Conservation (phyloP, 2,113 vertebrate genomes). For the Ailuropoda melanoleuca region DNA sequence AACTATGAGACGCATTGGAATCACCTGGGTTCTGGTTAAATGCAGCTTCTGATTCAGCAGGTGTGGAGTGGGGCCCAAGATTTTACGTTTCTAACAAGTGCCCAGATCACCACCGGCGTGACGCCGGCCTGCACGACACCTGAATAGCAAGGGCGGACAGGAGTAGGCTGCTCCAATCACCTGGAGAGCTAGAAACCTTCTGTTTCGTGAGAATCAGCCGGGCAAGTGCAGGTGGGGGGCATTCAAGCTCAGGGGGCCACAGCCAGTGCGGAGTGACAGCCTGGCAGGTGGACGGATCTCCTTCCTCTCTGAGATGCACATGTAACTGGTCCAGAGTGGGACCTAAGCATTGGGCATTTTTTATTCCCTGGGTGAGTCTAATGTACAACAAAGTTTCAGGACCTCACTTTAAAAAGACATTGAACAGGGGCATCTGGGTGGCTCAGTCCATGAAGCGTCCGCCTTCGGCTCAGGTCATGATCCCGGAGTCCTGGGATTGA, state of each 20-base stretch:
- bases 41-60: neutral
- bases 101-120: neutral
- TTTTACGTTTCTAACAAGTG: neutral
- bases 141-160: neutral
- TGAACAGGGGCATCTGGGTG: neutral
- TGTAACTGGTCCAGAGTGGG: neutral
- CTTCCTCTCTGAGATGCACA: neutral
- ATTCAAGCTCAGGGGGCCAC: neutral
- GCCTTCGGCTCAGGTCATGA: neutral
- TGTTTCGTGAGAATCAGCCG: neutral
- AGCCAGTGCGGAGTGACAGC: neutral
- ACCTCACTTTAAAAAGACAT: neutral
- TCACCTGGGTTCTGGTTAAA: too few species aligned
- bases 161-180: neutral
- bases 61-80: neutral
- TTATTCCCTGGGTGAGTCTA: neutral
- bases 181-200: neutral
- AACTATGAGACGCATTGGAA: too few species aligned
- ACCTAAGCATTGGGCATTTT: neutral
- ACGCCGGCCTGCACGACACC: neutral
- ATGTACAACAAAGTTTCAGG: neutral
- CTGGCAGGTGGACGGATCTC: neutral
- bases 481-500: neutral
- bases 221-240: neutral
- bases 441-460: rapidly evolving